Conservation (phyloP, 2,113 vertebrate genomes). For the Gymnobelideus leadbeateri region DNA sequence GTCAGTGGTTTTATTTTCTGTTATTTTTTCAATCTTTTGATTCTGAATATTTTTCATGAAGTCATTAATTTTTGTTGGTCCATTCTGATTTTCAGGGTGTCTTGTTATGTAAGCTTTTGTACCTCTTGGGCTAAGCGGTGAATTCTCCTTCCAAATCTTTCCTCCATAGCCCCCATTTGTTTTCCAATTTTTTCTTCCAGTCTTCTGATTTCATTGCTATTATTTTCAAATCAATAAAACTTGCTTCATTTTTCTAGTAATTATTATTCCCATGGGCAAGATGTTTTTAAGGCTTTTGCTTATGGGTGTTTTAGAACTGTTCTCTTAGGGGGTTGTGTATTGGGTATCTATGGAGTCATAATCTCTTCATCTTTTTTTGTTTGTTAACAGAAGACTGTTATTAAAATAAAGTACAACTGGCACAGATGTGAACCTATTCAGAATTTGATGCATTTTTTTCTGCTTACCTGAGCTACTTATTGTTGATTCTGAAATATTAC, state of each 20-base stretch:
- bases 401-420: neutral
- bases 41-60: neutral
- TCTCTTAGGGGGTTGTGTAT: no score
- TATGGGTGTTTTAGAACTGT: neutral
- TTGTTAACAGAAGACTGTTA: no score
- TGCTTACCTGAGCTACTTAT: slow-evolving; percentile 85
- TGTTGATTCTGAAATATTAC: slow-evolving; percentile 83
- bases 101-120: neutral
- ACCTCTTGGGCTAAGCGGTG: neutral
- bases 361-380: neutral
- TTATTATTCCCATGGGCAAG: neutral
- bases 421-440: neutral
- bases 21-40: neutral
- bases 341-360: neutral
- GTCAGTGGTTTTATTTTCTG: no score
- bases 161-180: neutral
- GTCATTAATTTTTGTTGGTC: neutral
- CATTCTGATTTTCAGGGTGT: neutral
- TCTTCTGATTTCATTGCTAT: neutral
- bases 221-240: neutral
- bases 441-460: neutral
- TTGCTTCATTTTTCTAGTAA: neutral
- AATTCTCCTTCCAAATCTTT: neutral
- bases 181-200: neutral
- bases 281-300: neutral